Evolutionary conservation across 2,888 invertebrate genomes (phyloP), one percentile per base, ranked within the genome.

Genomic region (Prenolepis imparis): DNA sequence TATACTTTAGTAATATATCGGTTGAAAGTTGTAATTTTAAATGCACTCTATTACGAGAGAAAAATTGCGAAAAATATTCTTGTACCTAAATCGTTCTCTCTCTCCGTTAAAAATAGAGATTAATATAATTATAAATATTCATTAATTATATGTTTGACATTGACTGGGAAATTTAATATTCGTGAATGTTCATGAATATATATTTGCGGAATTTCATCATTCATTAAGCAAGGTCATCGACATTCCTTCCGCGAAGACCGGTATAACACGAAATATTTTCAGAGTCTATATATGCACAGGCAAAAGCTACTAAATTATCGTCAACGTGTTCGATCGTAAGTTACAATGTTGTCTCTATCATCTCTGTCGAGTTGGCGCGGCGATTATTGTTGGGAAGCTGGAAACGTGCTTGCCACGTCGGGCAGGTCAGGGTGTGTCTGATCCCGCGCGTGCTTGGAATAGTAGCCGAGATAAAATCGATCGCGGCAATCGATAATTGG

Each of bases 381-480:
- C 24, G 68, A 77, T 80, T 80, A 72, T 72, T 72, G 59, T 72
- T 61, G 59, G 72, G 78, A 80, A 80, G 78, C 78, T 80, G 78
- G 59, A 72, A 80, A 59, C 78, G 44, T 59, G 59, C 72, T 48
- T 41, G 32, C 72, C 72, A 44, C 78, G 78, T 80, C 24, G 78
- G 78, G 78, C 48, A 80, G 78, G 78, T 80, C 78, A 72, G 78
- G 78, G 78, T 80, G 78, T 80, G 78, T 72, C 78, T 72, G 78
- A 72, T 80, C 59, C 24, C 44, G 48, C 59, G 72, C 78, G 78
- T 78, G 78, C 70, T 24, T 78, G 78, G 78, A 70, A 78, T 80
- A 72, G 24, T 24, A 24, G 36, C 59, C 68, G 36, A 59, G 78
- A 80, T 78, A 59, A 78, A 78, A 78, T 80, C 78, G 72, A 80